Conservation (phyloP, 2,888 invertebrate species). For the Rhopalosiphum nymphaeae region DNA sequence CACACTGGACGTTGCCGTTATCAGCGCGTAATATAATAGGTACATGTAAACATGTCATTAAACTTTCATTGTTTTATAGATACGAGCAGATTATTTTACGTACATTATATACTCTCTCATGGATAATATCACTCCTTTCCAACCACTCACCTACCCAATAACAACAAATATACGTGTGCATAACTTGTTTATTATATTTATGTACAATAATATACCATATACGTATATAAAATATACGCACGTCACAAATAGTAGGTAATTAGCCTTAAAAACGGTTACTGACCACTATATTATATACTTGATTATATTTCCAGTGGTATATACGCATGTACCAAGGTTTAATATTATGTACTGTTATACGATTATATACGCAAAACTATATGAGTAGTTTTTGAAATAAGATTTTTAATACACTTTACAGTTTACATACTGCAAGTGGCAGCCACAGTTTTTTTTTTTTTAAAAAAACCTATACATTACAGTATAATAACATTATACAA, state of each 20-base stretch:
- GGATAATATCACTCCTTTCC: background rate
- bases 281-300: background rate
- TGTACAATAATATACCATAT: background rate
- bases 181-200: background rate
- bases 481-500: background rate
- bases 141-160: background rate
- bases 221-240: background rate
- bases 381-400: background rate
- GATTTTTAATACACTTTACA: background rate
- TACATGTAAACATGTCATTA: background rate
- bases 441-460: background rate
- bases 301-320: background rate
- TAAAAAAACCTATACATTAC: background rate
- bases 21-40: background rate
- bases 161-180: background rate
- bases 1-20: background rate
- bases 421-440: background rate
- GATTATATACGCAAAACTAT: background rate
- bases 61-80: conserved; percentile 32
- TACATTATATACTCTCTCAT: background rate
- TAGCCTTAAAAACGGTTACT: background rate
- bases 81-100: background rate
- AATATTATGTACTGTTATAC: background rate
- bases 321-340: background rate
- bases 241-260: background rate